Conservation (phyloP, 2,888 invertebrate species). For the Psylliodes chrysocephalus region DNA sequence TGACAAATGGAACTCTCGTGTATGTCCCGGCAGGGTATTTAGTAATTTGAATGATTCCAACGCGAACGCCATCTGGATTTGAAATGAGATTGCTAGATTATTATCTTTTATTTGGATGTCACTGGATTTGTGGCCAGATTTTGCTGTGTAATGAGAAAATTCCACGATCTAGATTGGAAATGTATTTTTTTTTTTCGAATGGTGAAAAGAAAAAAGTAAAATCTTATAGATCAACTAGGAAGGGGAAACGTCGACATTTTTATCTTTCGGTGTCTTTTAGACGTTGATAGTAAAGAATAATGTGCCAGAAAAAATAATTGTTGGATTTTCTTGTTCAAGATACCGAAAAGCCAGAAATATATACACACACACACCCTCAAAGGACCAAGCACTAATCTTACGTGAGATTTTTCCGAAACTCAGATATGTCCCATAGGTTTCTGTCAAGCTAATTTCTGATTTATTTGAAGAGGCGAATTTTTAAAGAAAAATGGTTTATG, state of each 20-base stretch:
- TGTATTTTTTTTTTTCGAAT: slow-evolving; percentile 12
- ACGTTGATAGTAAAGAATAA: background rate
- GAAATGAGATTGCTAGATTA: slow-evolving; percentile 46
- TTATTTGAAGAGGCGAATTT: too few species aligned
- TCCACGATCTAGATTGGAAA: slow-evolving; percentile 15
- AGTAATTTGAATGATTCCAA: slow-evolving; percentile 55
- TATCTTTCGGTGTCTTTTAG: background rate
- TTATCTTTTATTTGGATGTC: slow-evolving; percentile 36
- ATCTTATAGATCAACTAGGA: background rate
- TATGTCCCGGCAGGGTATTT: slow-evolving; percentile 52
- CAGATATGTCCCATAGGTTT: too few species aligned
- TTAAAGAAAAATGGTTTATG: too few species aligned
- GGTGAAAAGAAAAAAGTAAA: background rate
- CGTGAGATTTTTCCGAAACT: too few species aligned
- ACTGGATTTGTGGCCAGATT: slow-evolving; percentile 35
- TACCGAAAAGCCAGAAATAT: too few species aligned
- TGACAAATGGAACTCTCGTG: slow-evolving; percentile 59
- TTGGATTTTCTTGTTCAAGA: too few species aligned
- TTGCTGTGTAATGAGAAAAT: slow-evolving; percentile 31
- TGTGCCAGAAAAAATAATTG: too few species aligned
- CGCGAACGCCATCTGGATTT: slow-evolving; percentile 49
- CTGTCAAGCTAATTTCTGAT: too few species aligned
- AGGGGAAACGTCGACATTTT: background rate
- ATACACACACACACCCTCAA: too few species aligned
- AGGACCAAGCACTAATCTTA: too few species aligned